Evolutionary conservation across 2,888 invertebrate genomes (phyloP), one percentile per base, ranked within the genome.

Genomic region (Drosophila neoperkinsi): DNA sequence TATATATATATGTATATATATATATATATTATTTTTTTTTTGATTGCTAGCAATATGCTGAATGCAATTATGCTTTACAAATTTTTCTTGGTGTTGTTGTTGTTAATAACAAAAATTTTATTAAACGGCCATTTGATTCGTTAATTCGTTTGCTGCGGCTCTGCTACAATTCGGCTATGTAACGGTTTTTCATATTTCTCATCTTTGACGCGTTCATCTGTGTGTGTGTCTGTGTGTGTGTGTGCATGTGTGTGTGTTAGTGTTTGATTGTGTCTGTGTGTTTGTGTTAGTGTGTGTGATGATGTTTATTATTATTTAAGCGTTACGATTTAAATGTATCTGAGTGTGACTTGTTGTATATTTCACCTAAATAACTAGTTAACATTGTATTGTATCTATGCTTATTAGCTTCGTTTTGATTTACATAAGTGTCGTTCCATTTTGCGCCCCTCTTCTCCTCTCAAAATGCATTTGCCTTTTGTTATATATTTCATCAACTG

Each of bases 291-390:
- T 59, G 13, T 55, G 57, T 79, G 31, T 67, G 38, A 60, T 34
- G 63, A 50, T 67, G 38, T 64, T 52, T 52, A 49, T 62, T 62
- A 82, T 46, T 25, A 46, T 46, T 61, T 53, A 53, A 71, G 71
- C 82, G 70, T 64, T 64, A 86, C 71, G 77, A 74, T 83, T 84
- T 65, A 71, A 87, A 81, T 83, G 82, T 71, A 81, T 85, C 71
- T 84, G 82, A 77, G 78, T 88, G 82, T 90, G 82, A 84, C 75
- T 85, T 90, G 79, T 90, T 92, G 91, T 92, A 91, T 92, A 92
- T 92, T 91, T 92, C 91, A 91, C 92, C 92, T 92, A 92, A 92
- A 92, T 91, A 92, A 92, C 92, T 92, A 92, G 92, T 92, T 92
- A 92, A 92, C 92, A 92, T 91, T 91, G 72, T 81, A 68, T 78